Evolutionary conservation across 2,888 invertebrate species (phyloP), one percentile per base, ranked within the genome.

Genomic region (Drosophila nr. medialis): DNA sequence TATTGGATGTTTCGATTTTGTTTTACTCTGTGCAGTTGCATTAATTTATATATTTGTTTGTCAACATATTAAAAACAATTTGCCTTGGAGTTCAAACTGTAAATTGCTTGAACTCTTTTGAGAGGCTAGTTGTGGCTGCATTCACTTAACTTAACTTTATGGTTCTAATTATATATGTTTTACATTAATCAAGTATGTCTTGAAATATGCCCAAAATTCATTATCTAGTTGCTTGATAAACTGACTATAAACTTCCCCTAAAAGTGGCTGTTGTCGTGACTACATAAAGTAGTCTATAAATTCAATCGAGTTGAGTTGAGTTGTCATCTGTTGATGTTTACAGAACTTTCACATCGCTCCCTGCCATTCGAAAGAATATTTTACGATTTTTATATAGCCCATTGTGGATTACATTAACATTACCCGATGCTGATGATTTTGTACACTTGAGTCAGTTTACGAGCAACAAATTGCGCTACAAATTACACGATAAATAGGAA

Each of bases 401-500:
- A 79, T 83, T 72, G 63, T 74, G 73, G 75, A 86, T 80, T 68
- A 83, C 66, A 65, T 81, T 78, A 63, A 59, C 77, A 83, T 74
- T 72, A 64, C 67, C 67, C 82, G 71, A 79, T 74, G 77, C 79
- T 77, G 38, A 38, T 55, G 38, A 55, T 56, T 29, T 72, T 84
- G 86, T 75, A 84, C 85, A 85, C 85, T 90, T 60, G 69, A 79
- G 75, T 15, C 72, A 78, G 78, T 91, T 91, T 92, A 91, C 92
- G 91, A 91, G 83, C 92, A 81, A 81, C 87, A 88, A 88, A 90
- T 88, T 88, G 88, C 80, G 77, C 90, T 84, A 88, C 90, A 88
- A 91, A 91, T 91, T 89, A 91, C 86, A 88, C 85, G 89, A 90
- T 91, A 91, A 91, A 91, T 92, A 90, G 86, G 85, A 91, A 89